Percentiles rank a stretch among this genome's conserved stretches.
Conservation (phyloP, 2,888 invertebrate species). For the Heliconius hortense region DNA sequence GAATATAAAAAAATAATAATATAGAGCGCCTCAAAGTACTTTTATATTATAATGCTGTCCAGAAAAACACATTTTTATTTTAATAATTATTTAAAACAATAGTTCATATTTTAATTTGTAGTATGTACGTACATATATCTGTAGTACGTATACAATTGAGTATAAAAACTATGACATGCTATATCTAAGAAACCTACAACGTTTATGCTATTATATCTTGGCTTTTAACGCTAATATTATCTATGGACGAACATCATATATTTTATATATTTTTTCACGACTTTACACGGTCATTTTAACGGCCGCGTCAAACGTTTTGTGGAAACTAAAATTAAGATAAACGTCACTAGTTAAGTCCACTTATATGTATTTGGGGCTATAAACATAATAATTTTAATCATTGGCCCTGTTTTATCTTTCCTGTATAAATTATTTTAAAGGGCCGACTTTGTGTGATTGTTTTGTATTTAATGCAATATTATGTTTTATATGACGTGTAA, state of each 20-base stretch:
- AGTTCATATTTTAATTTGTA: not conserved
- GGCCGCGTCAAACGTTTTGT: constrained; percentile 75
- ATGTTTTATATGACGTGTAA: not conserved
- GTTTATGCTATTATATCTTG: not conserved
- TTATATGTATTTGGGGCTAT: constrained; percentile 75
- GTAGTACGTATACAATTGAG: not conserved
- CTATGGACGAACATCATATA: constrained; percentile 13
- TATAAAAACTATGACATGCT: not conserved
- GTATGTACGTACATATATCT: not conserved
- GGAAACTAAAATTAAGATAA: constrained; percentile 76
- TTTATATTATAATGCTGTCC: not conserved
- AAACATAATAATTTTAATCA: constrained; percentile 79
- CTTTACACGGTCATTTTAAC: constrained; percentile 46
- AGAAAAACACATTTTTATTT: not conserved
- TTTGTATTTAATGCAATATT: not conserved
- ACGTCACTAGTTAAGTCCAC: constrained; percentile 75
- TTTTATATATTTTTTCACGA: constrained; percentile 33
- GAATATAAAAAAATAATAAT: too few relatives aligned
- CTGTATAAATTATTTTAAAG: constrained; percentile 1
- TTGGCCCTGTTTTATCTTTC: constrained; percentile 41
- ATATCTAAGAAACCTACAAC: not conserved
- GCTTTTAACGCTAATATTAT: not conserved
- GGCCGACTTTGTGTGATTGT: not conserved
- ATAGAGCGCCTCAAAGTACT: not conserved
- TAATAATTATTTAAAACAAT: not conserved